Percentiles rank a stretch among this genome's conserved stretches.
Evolutionary conservation across 2,113 vertebrate species (phyloP).

Genomic region (Brienomyrus brachyistius): DNA sequence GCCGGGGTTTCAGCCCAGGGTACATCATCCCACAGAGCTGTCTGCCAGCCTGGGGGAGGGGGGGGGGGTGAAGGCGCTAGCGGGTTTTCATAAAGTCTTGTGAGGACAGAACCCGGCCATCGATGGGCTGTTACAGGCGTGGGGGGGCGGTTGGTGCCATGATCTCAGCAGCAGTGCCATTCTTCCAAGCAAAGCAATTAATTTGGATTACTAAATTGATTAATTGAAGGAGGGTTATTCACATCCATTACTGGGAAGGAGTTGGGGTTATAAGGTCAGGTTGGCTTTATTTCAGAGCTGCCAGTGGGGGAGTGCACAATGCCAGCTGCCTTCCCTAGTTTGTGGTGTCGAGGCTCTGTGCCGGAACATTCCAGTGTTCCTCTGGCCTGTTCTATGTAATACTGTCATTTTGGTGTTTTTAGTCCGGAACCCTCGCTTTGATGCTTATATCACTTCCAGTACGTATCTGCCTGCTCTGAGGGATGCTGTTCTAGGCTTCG

Average conservation of each 20-base stretch:
- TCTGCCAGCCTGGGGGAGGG: neutral
- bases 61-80: neutral
- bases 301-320: neutral
- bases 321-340: neutral
- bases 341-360: neutral
- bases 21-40: conserved; percentile 24
- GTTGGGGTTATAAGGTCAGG: neutral
- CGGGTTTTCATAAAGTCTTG: neutral
- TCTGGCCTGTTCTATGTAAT: neutral
- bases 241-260: neutral
- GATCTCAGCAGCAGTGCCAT: conserved; percentile 33
- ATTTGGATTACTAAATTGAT: neutral
- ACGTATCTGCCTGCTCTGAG: neutral
- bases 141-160: neutral
- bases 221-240: neutral
- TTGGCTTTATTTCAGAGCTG: neutral
- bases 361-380: neutral
- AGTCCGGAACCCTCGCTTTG: neutral
- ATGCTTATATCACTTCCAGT: neutral
- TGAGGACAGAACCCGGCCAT: neutral
- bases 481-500: neutral
- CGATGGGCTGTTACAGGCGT: neutral
- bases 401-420: neutral
- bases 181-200: neutral
- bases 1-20: conserved; percentile 4